These are phyloP conservation scores for Gallinago paraguaiae DNA, from an alignment of 2,113 vertebrate genomes.

Conservation along the genomic window DNA sequence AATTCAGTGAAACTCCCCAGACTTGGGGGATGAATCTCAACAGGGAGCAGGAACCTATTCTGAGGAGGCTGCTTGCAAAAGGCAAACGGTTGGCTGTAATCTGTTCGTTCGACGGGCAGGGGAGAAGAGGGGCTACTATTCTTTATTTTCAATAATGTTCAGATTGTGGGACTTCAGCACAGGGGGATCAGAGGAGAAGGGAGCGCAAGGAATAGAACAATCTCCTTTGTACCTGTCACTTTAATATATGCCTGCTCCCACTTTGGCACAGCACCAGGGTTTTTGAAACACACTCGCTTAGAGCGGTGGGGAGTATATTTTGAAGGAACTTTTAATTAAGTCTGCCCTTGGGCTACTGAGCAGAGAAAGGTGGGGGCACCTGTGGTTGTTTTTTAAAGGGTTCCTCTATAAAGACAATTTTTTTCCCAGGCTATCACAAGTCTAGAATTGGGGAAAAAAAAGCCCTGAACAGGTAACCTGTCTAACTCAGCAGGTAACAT, in stretches of 20 bases:
- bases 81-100: neutral
- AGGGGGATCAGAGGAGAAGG: conserved; percentile 3
- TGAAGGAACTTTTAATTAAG: conserved; percentile 71
- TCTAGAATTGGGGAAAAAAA: neutral
- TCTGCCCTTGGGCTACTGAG: conserved; percentile 52
- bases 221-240: conserved; percentile 53
- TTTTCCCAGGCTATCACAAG: conserved; percentile 54
- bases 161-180: neutral
- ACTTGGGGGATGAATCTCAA: neutral
- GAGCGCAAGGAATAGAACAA: neutral
- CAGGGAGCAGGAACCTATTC: neutral
- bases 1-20: neutral
- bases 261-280: conserved; percentile 61
- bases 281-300: conserved; percentile 51
- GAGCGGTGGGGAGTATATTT: conserved; percentile 55
- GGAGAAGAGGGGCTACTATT: neutral
- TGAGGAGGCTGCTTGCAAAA: neutral
- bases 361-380: conserved; percentile 22
- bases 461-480: neutral
- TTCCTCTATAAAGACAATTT: conserved; percentile 23
- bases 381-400: conserved; percentile 6
- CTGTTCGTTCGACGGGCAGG: neutral
- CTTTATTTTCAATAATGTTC: neutral
- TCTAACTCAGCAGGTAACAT: conserved; percentile 42
- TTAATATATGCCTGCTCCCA: conserved; percentile 50